Conservation (phyloP, 2,888 invertebrate species). For the Ptychoptera contaminata region DNA sequence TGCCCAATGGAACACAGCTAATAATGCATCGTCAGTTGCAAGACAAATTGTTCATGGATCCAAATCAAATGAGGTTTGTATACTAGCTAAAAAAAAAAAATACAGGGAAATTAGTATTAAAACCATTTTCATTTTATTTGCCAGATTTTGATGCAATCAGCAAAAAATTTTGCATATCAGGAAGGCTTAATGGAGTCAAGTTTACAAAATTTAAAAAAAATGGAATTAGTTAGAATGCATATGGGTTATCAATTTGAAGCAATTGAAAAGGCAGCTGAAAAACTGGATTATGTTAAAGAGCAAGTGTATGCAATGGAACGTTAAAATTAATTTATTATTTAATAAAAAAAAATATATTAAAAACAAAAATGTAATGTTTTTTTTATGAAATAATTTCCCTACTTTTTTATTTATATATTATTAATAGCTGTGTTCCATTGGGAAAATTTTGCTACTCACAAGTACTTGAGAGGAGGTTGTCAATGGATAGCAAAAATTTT, state of each 20-base stretch:
- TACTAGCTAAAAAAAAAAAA: neutral
- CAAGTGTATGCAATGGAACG: conserved; percentile 65
- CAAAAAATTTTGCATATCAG: conserved; percentile 66
- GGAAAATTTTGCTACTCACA: no score
- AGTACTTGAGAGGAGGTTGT: no score
- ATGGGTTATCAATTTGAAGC: conserved; percentile 73
- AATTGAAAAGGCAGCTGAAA: conserved; percentile 52
- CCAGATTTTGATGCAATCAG: conserved; percentile 68
- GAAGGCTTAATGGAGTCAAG: conserved; percentile 67
- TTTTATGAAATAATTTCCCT: no score
- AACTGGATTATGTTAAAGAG: conserved; percentile 63
- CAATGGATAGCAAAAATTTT: no score
- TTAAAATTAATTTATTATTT: conserved; percentile 33
- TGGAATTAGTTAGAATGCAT: conserved; percentile 62
- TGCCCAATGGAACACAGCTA: no score
- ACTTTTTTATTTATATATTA: no score
- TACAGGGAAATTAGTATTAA: neutral
- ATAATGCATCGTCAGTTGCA: conserved; percentile 76
- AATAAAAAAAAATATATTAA: no score
- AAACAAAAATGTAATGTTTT: no score
- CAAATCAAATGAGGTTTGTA: conserved; percentile 67
- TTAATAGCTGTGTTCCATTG: no score
- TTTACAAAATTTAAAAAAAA: conserved; percentile 67
- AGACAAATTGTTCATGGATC: conserved; percentile 81
- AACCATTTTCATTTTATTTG: no score